Conservation (phyloP, 2,113 vertebrate species). For the Delphinus delphis region DNA sequence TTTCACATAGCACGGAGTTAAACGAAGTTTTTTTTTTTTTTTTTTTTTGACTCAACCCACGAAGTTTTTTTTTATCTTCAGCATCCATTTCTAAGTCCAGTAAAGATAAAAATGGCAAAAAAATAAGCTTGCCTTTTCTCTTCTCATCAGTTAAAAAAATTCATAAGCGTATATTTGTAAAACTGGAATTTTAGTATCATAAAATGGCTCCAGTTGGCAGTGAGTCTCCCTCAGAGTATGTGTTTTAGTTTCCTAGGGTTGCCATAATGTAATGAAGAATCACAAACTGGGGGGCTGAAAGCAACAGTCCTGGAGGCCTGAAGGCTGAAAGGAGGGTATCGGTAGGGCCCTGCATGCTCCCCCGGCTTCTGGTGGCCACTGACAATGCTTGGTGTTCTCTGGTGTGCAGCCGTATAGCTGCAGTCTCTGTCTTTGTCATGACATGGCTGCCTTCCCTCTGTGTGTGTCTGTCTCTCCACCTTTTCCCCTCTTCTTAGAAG, state of each 20-base stretch:
- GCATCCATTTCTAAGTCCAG: slow-evolving; percentile 9
- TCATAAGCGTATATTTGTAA: neutral
- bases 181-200: neutral
- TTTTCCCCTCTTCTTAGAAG: neutral
- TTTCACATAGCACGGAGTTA: slow-evolving; percentile 26
- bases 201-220: neutral
- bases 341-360: neutral
- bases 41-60: neutral
- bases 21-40: slow-evolving; percentile 22
- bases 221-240: neutral
- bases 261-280: neutral
- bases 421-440: neutral
- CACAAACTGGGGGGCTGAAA: neutral
- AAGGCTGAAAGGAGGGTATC: neutral
- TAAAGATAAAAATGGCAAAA: neutral
- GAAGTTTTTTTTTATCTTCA: neutral
- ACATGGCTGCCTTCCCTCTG: neutral
- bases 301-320: neutral
- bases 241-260: neutral
- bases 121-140: neutral
- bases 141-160: neutral
- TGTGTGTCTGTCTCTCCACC: no score
- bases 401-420: neutral
- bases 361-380: neutral
- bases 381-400: neutral